Evolutionary conservation across 2,888 invertebrate species (phyloP), one percentile per base, ranked within the genome.

Genomic region (Operophtera brumata): DNA sequence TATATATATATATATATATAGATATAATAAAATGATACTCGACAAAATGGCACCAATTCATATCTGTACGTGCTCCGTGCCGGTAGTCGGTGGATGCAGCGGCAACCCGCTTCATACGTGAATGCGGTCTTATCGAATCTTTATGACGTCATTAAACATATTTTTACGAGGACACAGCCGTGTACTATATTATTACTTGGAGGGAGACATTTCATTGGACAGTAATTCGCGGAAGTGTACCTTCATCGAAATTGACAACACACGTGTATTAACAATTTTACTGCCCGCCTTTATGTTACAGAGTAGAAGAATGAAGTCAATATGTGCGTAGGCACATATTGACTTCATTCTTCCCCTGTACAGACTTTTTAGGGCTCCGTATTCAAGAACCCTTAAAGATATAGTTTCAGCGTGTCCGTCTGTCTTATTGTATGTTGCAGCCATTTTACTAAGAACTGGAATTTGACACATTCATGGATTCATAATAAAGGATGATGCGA

Each of bases 131-230:
- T 20, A 84, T 86, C 82, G 82, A 80, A 82, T 82, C 75, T 88
- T 89, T 88, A 90, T 79, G 86, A 81, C 72, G 76, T 82, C 86
- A 88, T 87, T 87, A 89, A 87, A 89, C 84, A 87, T 86, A 88
- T 87, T 89, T 89, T 90, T 88, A 89, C 78, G 88, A 82, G 78
- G 81, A 85, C 82, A 82, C 82, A 78, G 80, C 75, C 79, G 80
- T 79, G 84, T 83, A 76, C 77, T 78, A 73, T 80, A 80, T 81
- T 85, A 85, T 80, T 82, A 81, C 77, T 70, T 65, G 44, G 66
- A 76, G 82, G 82, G 83, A 70, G 74, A 63, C 70, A 71, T 82
- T 84, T 81, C 80, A 81, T 81, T 80, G 84, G 84, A 77, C 83
- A 82, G 79, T 81, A 78, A 79, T 78, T 78, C 76, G 72, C 70